These are phyloP conservation scores for Sinocyclocheilus rhinocerous DNA, from an alignment of 2,113 vertebrate species.

Conservation along the genomic window DNA sequence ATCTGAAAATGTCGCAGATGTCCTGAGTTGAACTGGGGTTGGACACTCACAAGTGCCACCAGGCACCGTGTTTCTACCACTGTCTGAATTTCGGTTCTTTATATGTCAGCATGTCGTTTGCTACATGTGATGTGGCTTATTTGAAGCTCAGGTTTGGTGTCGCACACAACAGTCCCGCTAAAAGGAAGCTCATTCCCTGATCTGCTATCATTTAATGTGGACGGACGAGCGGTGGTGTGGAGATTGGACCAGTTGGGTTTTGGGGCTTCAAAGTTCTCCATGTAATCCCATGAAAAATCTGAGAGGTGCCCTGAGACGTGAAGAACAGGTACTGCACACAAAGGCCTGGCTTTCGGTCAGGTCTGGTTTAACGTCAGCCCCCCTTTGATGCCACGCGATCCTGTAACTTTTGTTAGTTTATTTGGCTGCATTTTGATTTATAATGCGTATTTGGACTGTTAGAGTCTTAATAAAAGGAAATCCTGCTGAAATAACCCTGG, in stretches of 20 bases:
- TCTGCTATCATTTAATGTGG: conserved; percentile 70
- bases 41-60: not conserved
- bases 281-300: conserved; percentile 69
- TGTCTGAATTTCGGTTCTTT: not conserved
- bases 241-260: conserved; percentile 75
- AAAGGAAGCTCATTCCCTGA: conserved; percentile 68
- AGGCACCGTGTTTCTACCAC: too few relatives aligned
- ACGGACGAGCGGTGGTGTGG: conserved; percentile 62
- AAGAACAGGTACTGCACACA: conserved; percentile 74
- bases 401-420: conserved; percentile 76
- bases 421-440: conserved; percentile 77
- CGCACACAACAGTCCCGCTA: conserved; percentile 68
- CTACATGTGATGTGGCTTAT: not conserved
- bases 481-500: conserved; percentile 76
- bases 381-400: conserved; percentile 75
- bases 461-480: conserved; percentile 70
- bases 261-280: conserved; percentile 75
- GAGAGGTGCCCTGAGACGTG: conserved; percentile 71
- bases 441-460: conserved; percentile 75
- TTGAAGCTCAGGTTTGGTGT: conserved; percentile 64
- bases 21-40: not conserved
- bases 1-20: not conserved
- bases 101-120: not conserved
- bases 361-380: conserved; percentile 67
- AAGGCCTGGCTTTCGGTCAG: conserved; percentile 73